phyloP scores from a whole-genome alignment of 2,113 vertebrate species.

The Agelaius phoeniceus region DNA sequence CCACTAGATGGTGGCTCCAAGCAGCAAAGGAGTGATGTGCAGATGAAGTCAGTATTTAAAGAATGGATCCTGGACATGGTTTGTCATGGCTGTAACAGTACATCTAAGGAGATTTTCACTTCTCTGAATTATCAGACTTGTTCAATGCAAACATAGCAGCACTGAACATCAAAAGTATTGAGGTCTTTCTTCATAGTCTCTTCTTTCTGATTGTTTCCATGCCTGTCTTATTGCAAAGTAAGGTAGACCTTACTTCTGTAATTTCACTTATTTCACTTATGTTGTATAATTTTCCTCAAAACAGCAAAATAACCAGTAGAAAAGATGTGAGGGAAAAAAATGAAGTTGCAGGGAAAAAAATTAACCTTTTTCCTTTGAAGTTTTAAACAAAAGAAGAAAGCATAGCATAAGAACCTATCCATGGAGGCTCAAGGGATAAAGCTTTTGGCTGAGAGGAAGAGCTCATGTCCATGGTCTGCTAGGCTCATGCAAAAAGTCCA shows the following conservation, averaged over 20 bases:
- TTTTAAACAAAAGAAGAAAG: neutral
- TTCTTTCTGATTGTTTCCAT: neutral
- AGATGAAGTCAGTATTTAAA: neutral
- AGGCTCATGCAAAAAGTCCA: neutral
- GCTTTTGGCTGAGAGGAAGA: neutral
- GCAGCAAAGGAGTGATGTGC: neutral
- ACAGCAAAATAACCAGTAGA: neutral
- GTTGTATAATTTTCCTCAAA: neutral
- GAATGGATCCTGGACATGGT: neutral
- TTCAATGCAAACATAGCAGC: neutral
- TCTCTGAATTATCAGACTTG: rapidly evolving
- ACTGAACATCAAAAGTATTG: neutral
- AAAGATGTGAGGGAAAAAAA: neutral
- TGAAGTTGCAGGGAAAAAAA: neutral
- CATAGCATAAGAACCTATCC: neutral
- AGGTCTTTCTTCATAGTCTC: neutral
- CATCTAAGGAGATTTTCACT: neutral
- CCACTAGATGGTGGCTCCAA: neutral
- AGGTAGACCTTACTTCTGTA: neutral
- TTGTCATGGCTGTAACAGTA: neutral
- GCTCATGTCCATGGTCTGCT: neutral
- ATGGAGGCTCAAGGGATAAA: neutral
- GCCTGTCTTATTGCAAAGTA: neutral
- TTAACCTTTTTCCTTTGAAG: neutral
- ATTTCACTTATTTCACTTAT: neutral